These are phyloP conservation scores for Pseudomyrmex flavicornis DNA, from an alignment of 1,140 invertebrate species.

Conservation along the genomic window DNA sequence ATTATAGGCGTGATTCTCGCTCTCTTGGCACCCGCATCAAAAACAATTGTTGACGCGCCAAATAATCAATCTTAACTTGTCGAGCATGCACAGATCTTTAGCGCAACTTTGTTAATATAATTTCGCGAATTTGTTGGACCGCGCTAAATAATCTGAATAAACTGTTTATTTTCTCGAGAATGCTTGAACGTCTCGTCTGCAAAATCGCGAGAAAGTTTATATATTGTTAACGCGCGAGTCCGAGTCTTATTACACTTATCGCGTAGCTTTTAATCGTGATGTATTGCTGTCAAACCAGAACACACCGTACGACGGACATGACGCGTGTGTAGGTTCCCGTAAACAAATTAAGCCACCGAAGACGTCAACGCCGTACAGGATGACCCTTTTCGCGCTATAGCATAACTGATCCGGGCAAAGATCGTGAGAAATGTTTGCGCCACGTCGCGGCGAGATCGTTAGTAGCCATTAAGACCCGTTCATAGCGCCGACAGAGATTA, in stretches of 20 bases:
- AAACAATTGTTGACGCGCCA: slow-evolving; percentile 44
- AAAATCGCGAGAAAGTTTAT: too few relatives aligned
- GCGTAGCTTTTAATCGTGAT: neutral
- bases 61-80: slow-evolving; percentile 43
- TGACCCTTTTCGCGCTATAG: slow-evolving; percentile 6
- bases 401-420: slow-evolving; percentile 38
- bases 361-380: neutral
- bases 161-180: slow-evolving; percentile 4
- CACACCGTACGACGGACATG: neutral
- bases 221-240: neutral
- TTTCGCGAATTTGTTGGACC: slow-evolving; percentile 9
- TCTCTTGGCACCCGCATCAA: slow-evolving; percentile 35
- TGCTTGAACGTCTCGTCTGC: neutral
- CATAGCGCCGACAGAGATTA: slow-evolving; percentile 58
- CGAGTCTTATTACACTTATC: neutral
- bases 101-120: neutral
- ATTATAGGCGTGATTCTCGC: slow-evolving; percentile 1
- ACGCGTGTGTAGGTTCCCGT: neutral
- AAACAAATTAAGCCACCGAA: slow-evolving; percentile 43
- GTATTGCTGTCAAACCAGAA: neutral
- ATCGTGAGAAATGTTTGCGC: slow-evolving; percentile 56
- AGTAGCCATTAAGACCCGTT: slow-evolving; percentile 56
- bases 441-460: slow-evolving; percentile 47
- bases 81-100: neutral
- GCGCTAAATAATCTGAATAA: neutral